Evolutionary conservation across 2,797 vertebrate genomes (phyloP).

Genomic region (Clarias platycephalus): DNA sequence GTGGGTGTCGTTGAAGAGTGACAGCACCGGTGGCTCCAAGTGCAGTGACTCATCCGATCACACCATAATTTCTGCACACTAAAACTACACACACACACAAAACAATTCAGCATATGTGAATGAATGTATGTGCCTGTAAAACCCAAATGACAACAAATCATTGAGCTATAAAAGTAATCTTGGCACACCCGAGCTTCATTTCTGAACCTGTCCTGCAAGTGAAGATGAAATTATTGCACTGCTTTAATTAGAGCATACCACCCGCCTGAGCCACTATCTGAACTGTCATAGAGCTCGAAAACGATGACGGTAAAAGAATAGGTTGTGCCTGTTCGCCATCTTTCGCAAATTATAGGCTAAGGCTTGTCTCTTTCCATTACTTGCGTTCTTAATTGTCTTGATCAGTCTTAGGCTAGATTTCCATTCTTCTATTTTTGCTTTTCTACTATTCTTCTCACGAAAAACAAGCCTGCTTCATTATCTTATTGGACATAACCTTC

Average conservation of each 20-base stretch:
- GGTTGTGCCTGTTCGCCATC: neutral
- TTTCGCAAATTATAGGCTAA: constrained; percentile 18
- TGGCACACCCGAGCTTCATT: constrained; percentile 17
- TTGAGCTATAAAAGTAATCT: constrained; percentile 26
- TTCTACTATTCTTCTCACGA: neutral
- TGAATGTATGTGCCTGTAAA: neutral
- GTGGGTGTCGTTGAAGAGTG: constrained; percentile 27
- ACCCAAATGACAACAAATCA: neutral
- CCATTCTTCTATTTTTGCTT: neutral
- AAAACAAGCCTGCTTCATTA: neutral
- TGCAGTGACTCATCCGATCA: neutral
- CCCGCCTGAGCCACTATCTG: constrained; percentile 8
- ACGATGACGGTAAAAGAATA: constrained; percentile 13
- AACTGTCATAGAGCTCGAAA: constrained; percentile 25
- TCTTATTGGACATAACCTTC: neutral
- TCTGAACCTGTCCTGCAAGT: constrained; percentile 14
- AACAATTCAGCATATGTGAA: neutral
- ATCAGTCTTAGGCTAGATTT: neutral
- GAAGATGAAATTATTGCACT: constrained; percentile 35
- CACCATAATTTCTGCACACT: neutral
- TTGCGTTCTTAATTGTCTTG: neutral
- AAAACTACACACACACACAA: too few relatives aligned
- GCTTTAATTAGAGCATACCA: constrained; percentile 22
- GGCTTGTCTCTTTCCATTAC: neutral
- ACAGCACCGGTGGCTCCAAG: neutral